Base-by-base conservation (phyloP, 2,888 invertebrate genomes). In the Zaprionus lineosus region DNA sequence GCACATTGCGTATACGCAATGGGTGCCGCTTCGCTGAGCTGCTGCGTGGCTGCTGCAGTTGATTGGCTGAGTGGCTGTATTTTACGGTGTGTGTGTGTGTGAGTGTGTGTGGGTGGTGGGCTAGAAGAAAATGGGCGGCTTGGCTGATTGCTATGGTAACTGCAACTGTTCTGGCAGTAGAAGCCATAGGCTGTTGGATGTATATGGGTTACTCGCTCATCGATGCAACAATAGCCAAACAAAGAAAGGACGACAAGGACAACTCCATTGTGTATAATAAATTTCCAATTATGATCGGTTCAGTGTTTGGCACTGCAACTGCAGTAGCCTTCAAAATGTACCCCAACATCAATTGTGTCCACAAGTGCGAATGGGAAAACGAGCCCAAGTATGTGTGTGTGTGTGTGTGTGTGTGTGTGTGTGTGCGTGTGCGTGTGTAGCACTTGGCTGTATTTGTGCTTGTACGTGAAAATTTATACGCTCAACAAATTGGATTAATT, bases 401-500 rank as follows among this genome's bases (percentile, higher is more conserved):
- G 24, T 50, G 11, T 15, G 7, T 18, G 0, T 29, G 1, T 12
- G 3, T 11, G 14, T 16, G 28, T 1, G 11, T 18, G 18, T 15
- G 28, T n/a, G 28, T 16, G 28, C 1, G 11, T 18, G 18, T 15
- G 28, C 5, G 28, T 40, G 50, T 47, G n/a, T n/a, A n/a, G n/a
- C n/a, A n/a, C n/a, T n/a, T n/a, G n/a, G n/a, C n/a, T 18, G 18
- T 15, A 21, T n/a, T 21, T 16, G 28, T 2, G 11, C 15, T 12
- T 15, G 28, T 6, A 21, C 37, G 50, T 47, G 41, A 11, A 66
- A 65, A 75, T 67, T 48, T 77, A 70, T 83, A 72, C 64, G 67
- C 47, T 58, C 52, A 62, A 53, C 84, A 81, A 86, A 86, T 86
- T 84, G 84, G 75, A 84, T 86, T 84, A 86, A 86, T 84, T 77